Evolutionary conservation across 2,113 vertebrate species (phyloP).

Genomic region (Clarias magur): DNA sequence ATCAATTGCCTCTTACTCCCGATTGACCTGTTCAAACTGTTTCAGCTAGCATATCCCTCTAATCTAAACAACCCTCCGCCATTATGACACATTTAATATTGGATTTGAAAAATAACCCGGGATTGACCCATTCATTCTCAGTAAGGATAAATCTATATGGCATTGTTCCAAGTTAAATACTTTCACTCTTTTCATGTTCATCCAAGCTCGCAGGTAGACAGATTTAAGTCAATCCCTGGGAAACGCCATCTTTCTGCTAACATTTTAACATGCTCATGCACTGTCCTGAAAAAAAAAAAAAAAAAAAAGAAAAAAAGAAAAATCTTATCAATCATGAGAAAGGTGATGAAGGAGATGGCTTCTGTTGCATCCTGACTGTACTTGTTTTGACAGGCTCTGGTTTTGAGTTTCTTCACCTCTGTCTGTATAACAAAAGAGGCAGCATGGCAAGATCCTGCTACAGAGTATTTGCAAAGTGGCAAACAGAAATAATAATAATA

Average conservation of each 20-base stretch:
- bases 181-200: not conserved
- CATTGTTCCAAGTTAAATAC: not conserved
- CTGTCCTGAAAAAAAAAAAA: not conserved
- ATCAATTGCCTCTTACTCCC: not conserved
- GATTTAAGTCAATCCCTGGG: not conserved
- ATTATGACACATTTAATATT: not conserved
- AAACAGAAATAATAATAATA: not conserved
- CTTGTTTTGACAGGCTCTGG: slow-evolving; percentile 23
- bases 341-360: slow-evolving; percentile 20
- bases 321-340: not conserved
- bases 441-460: not conserved
- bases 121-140: not conserved
- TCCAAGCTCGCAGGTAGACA: not conserved
- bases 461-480: not conserved
- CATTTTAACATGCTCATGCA: not conserved
- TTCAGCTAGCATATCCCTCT: not conserved
- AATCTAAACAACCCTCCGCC: not conserved
- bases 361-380: slow-evolving; percentile 10
- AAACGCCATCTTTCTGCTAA: not conserved
- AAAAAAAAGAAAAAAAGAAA: not conserved
- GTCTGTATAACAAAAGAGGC: not conserved
- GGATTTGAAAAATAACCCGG: not conserved
- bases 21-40: not conserved
- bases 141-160: not conserved
- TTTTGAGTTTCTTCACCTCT: slow-evolving; percentile 5